Base-by-base conservation (phyloP, 2,797 vertebrate species). In the Falco biarmicus region DNA sequence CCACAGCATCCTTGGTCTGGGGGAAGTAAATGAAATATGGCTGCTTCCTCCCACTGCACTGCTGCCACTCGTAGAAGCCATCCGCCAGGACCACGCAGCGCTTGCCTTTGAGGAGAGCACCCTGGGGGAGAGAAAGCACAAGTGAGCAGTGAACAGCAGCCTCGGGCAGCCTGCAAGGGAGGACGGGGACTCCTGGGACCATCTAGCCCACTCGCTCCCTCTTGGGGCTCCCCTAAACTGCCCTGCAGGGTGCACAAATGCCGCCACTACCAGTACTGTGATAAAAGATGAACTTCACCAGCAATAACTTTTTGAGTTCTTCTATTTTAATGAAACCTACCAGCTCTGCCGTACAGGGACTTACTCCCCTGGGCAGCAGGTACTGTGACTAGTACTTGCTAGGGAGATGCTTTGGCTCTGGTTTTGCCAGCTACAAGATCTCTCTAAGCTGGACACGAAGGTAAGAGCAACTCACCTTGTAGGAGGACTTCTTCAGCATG, bases 1-100 rank as follows among this genome's bases (percentile, higher is more conserved):
- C 98, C 98, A 14, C 7, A 25, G 98, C 22, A 0, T 95, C 75
- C 84, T 95, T 92, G 53, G 25, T 76, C 95, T 99, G 99, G 34
- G 99, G 99, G 74, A 99, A 99, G 90, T 99, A 99, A 96, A 99
- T 99, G 97, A 99, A 99, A 95, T 99, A 99, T 0, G 99, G 99
- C 92, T 99, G 99, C 90, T 98, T 99, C 39, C 97, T 96, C 41
- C 98, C 98, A 24, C 97, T 98, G 68, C 93, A 84, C 78, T 95
- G 98, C 97, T 97, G 98, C 99, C 99, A 99, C 97, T 99, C 99
- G 1, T 99, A 99, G 97, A 99, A 99, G 60, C 99, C 99, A 80
- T 99, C 99, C 5, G 99, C 99, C 83, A 99, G 96, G 85, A 99
- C 98, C 66, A 99, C 99, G 5, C 99, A 99, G 70, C 99, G 99